These are phyloP conservation scores for Candidula unifasciata DNA, from an alignment of 2,888 invertebrate species.

Conservation along the genomic window DNA sequence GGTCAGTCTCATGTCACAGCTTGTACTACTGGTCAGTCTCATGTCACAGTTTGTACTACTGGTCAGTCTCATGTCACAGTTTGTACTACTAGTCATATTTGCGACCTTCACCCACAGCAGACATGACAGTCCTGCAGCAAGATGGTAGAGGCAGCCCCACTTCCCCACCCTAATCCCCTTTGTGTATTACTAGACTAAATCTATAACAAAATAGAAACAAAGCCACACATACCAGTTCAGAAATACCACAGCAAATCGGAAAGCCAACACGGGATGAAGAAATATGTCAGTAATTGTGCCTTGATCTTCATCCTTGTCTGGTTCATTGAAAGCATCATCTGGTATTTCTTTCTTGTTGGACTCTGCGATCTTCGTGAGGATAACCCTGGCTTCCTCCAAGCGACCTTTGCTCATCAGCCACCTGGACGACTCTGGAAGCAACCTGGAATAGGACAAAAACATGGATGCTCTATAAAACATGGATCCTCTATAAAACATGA, in stretches of 20 bases:
- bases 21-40: too few relatives aligned
- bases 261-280: slow-evolving; percentile 33
- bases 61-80: too few relatives aligned
- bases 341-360: slow-evolving; percentile 45
- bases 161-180: too few relatives aligned
- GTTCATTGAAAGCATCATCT: slow-evolving; percentile 57
- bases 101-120: too few relatives aligned
- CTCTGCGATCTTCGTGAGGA: slow-evolving; percentile 33
- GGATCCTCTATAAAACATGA: too few relatives aligned
- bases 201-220: not conserved
- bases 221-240: slow-evolving; percentile 48
- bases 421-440: slow-evolving; percentile 52
- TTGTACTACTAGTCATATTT: too few relatives aligned
- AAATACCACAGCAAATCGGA: slow-evolving; percentile 37
- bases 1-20: too few relatives aligned
- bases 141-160: too few relatives aligned
- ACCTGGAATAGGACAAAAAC: slow-evolving; percentile 20
- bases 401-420: slow-evolving; percentile 51
- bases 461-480: not conserved
- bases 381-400: slow-evolving; percentile 39
- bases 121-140: too few relatives aligned
- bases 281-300: slow-evolving; percentile 34
- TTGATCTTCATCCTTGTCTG: slow-evolving; percentile 55
- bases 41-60: too few relatives aligned
- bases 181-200: too few relatives aligned